A percentile compares a stretch with the other conserved stretches of the same genome.
Conservation (phyloP, 2,888 invertebrate species). For the Sphinx pinastri region DNA sequence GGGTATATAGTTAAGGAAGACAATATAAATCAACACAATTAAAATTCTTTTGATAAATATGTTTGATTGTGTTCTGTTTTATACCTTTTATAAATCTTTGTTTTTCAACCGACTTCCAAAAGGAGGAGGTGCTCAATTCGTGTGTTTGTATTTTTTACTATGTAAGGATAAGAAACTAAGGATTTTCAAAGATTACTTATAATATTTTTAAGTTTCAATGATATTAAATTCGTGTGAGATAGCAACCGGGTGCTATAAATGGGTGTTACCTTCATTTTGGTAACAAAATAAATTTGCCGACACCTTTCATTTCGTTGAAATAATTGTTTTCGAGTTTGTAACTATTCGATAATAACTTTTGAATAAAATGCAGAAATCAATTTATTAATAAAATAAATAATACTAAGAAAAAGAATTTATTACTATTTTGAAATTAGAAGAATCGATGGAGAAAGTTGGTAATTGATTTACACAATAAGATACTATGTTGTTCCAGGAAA, state of each 20-base stretch:
- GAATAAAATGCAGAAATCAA: not conserved
- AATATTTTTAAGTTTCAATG: not conserved
- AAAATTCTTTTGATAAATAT: no score
- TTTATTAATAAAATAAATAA: not conserved
- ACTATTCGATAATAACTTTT: not conserved
- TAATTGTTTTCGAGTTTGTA: not conserved
- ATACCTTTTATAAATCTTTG: no score
- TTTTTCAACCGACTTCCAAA: no score
- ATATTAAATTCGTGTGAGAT: not conserved
- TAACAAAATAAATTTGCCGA: constrained; percentile 4
- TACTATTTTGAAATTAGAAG: not conserved
- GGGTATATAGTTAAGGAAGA: no score
- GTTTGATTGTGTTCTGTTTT: no score
- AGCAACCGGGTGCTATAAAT: not conserved
- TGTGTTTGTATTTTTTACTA: no score
- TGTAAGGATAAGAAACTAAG: no score
- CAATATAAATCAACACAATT: no score
- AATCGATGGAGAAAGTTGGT: not conserved
- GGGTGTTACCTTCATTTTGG: not conserved
- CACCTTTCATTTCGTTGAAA: not conserved
- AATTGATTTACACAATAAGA: not conserved
- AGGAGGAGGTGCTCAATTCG: no score
- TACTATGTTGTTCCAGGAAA: not conserved
- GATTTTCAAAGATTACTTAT: no score
- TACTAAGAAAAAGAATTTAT: not conserved